Percentiles rank a stretch among this genome's conserved stretches.
phyloP scores from a whole-genome alignment of 1,140 invertebrate genomes.

The Lanistes nyassanus region DNA sequence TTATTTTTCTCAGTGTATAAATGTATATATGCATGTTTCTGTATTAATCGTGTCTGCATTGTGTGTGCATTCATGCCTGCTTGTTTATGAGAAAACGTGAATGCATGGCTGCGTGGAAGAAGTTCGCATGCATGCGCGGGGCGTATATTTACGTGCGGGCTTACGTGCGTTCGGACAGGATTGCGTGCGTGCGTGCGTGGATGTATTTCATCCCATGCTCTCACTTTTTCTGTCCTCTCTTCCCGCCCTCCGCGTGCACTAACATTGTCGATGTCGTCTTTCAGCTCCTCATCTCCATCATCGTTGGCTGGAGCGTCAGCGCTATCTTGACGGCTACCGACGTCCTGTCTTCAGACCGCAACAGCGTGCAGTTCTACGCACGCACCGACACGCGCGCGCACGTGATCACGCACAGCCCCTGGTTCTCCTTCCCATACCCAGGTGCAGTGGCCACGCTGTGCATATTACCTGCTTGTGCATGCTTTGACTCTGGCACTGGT shows the following conservation, averaged over 20 bases:
- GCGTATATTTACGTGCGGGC: background rate
- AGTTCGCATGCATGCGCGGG: background rate
- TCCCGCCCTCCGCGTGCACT: too few species aligned
- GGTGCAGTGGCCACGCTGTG: too few species aligned
- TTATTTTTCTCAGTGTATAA: too few species aligned
- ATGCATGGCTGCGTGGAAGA: background rate
- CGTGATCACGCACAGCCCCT: conserved; percentile 78
- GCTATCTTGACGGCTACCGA: conserved; percentile 78
- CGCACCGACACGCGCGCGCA: conserved; percentile 81
- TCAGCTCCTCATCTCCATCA: conserved; percentile 82
- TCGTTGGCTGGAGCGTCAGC: conserved; percentile 83
- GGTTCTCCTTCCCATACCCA: conserved; percentile 87
- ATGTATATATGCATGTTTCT: background rate
- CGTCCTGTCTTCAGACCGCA: conserved; percentile 69
- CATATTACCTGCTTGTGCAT: conserved; percentile 17
- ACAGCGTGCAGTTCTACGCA: conserved; percentile 62
- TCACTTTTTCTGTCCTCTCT: background rate
- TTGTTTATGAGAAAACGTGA: background rate
- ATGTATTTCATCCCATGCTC: background rate
- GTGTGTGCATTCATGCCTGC: background rate
- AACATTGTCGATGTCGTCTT: conserved; percentile 18
- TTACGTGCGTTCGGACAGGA: background rate
- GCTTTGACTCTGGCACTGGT: background rate
- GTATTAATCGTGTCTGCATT: background rate
- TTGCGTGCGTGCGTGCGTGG: background rate